A percentile compares a stretch with the other conserved stretches of the same genome.
Evolutionary conservation across 2,797 vertebrate genomes (phyloP).

Genomic region (Pseudomugil gertrudae): DNA sequence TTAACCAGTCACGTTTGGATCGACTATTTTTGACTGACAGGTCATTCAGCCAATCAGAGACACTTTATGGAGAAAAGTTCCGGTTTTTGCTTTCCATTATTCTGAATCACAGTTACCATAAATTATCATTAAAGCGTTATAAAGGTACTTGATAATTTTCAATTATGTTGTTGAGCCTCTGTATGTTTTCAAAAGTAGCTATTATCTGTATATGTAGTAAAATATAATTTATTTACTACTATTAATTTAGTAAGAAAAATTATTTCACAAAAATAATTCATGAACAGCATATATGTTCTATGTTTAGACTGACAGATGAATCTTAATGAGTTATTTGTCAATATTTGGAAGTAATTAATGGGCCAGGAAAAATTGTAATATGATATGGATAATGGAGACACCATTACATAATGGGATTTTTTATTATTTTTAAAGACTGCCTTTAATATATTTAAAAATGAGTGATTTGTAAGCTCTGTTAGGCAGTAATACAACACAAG

Average conservation of each 20-base stretch:
- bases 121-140: conserved; percentile 13
- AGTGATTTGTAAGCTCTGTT: background rate
- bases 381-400: background rate
- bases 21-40: conserved; percentile 28
- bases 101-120: conserved; percentile 32
- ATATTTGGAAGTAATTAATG: background rate
- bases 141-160: background rate
- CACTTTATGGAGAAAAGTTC: background rate
- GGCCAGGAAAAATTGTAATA: background rate
- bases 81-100: conserved; percentile 5
- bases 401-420: background rate
- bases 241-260: background rate
- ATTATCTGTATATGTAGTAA: background rate
- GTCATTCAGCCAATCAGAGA: conserved; percentile 55
- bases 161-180: background rate
- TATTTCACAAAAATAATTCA: background rate
- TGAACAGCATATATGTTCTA: background rate
- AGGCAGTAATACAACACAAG: background rate
- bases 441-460: background rate
- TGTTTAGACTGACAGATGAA: background rate
- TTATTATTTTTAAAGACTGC: background rate
- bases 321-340: background rate
- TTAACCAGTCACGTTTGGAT: conserved; percentile 40
- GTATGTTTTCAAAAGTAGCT: background rate
- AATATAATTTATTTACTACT: background rate